Conservation (phyloP, 1,140 invertebrate species). For the Solen grandis region DNA sequence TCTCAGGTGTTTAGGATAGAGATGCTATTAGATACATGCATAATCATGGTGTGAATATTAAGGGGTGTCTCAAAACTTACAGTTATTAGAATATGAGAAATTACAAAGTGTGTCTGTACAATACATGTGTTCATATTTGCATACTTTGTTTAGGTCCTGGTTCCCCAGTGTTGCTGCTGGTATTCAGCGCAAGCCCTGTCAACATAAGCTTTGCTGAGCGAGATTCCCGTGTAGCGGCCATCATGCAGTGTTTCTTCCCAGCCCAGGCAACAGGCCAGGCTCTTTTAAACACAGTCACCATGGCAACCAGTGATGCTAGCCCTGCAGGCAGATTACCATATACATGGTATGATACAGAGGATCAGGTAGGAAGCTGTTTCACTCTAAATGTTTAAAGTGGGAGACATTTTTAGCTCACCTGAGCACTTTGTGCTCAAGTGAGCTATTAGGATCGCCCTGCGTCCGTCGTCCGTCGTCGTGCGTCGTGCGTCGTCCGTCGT, state of each 20-base stretch:
- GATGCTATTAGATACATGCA: too few relatives aligned
- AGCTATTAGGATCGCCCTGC: too few relatives aligned
- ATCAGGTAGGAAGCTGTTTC: conserved; percentile 64
- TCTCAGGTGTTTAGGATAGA: too few relatives aligned
- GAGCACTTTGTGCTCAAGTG: too few relatives aligned
- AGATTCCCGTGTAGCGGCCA: conserved; percentile 61
- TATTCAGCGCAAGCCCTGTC: conserved; percentile 78
- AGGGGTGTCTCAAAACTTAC: too few relatives aligned
- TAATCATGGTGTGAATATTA: too few relatives aligned
- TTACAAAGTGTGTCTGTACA: too few relatives aligned
- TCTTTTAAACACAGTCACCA: conserved; percentile 63
- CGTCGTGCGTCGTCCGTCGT: too few relatives aligned
- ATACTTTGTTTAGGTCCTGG: not conserved
- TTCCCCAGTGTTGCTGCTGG: conserved; percentile 68
- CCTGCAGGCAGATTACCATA: conserved; percentile 74
- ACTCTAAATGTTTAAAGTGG: not conserved
- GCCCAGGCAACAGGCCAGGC: conserved; percentile 76
- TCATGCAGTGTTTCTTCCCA: conserved; percentile 77
- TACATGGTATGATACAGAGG: conserved; percentile 70
- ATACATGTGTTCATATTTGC: not conserved
- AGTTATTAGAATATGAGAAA: too few relatives aligned
- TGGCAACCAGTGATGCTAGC: conserved; percentile 61
- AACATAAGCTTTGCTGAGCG: conserved; percentile 65
- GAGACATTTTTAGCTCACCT: too few relatives aligned
- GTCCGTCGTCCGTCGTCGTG: too few relatives aligned